phyloP scores from a whole-genome alignment of 2,113 vertebrate species.

The Rhodinocichla rosea region DNA sequence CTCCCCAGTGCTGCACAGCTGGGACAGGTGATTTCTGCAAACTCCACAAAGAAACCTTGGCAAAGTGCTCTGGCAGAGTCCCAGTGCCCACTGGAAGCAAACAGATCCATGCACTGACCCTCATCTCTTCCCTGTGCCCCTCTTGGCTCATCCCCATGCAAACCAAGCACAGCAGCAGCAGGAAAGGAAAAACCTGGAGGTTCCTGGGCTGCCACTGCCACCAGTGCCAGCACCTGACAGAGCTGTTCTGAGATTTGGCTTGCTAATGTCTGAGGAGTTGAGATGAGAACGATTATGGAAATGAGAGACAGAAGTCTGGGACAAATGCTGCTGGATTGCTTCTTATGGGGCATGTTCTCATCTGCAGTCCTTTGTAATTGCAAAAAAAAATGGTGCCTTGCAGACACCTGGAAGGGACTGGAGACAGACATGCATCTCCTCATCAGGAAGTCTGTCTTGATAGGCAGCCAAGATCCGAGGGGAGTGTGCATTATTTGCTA shows the following conservation, averaged over 20 bases:
- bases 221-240: background rate
- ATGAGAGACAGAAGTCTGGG: slow-evolving; percentile 48
- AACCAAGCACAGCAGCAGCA: background rate
- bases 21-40: background rate
- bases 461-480: slow-evolving; percentile 36
- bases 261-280: slow-evolving; percentile 33
- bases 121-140: background rate
- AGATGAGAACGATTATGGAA: slow-evolving; percentile 18
- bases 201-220: background rate
- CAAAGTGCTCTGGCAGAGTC: background rate
- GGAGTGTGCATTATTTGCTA: slow-evolving; percentile 24
- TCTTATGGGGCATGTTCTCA: slow-evolving; percentile 45
- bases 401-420: slow-evolving; percentile 45
- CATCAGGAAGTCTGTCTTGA: slow-evolving; percentile 54
- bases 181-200: background rate
- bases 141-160: background rate
- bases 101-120: background rate
- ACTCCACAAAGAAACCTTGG: background rate
- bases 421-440: slow-evolving; percentile 48
- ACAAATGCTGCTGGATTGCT: slow-evolving; percentile 8
- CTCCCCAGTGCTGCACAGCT: background rate
- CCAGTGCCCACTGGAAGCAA: background rate
- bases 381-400: slow-evolving; percentile 40
- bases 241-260: slow-evolving; percentile 39
- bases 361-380: slow-evolving; percentile 41